These are phyloP conservation scores for Hyposmocoma kahamanoa DNA, from an alignment of 1,140 invertebrate genomes.

Conservation along the genomic window DNA sequence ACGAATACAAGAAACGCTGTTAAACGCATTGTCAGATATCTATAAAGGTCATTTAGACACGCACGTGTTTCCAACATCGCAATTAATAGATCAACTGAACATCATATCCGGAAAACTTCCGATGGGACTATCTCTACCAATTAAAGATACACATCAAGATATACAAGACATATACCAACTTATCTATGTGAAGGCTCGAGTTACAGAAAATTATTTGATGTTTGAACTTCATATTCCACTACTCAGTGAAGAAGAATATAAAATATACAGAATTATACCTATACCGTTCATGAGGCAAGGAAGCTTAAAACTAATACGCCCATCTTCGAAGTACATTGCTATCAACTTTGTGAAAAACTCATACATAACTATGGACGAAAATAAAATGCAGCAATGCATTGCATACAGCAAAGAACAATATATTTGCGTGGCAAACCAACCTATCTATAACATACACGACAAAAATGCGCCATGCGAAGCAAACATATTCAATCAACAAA, in stretches of 20 bases:
- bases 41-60: neutral
- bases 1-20: neutral
- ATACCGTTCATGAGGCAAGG: neutral
- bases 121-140: neutral
- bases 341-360: neutral
- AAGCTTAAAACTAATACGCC: neutral
- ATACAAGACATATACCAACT: neutral
- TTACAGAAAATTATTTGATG: neutral
- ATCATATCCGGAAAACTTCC: slow-evolving; percentile 1
- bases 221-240: neutral
- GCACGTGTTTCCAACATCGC: neutral
- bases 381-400: neutral
- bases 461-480: slow-evolving; percentile 1
- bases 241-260: neutral
- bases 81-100: neutral
- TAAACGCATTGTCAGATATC: neutral
- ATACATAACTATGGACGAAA: neutral
- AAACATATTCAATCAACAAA: neutral
- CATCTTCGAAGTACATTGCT: neutral
- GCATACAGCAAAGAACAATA: neutral
- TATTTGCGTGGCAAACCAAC: slow-evolving; percentile 6
- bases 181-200: neutral
- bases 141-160: neutral
- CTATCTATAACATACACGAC: slow-evolving; percentile 12
- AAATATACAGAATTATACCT: neutral